A percentile compares a stretch with the other conserved stretches of the same genome.
Conservation (phyloP, 2,113 vertebrate genomes). For the Megaceryle maxima region DNA sequence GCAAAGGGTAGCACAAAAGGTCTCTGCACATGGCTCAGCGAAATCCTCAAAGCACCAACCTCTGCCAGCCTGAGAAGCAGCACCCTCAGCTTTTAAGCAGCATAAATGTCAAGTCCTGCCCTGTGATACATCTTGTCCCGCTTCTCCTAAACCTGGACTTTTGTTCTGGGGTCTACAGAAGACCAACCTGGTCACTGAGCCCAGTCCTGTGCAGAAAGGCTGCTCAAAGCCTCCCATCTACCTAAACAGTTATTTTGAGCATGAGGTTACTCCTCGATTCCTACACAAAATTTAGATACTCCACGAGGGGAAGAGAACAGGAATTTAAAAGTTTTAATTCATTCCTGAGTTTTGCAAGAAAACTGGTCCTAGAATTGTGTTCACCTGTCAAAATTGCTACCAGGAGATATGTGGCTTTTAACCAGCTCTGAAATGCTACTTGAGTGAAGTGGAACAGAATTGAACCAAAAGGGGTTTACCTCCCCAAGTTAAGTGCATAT, state of each 20-base stretch:
- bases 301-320: accelerated
- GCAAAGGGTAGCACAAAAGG: not conserved
- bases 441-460: slow-evolving; percentile 56
- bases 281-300: not conserved
- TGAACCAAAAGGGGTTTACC: slow-evolving; percentile 60
- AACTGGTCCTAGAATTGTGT: not conserved
- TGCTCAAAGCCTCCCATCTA: accelerated
- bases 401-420: slow-evolving; percentile 35
- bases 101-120: accelerated
- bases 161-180: not conserved
- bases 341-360: not conserved
- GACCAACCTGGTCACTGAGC: not conserved
- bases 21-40: accelerated
- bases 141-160: not conserved
- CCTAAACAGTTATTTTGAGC: not conserved
- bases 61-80: not conserved
- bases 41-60: not conserved
- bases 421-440: slow-evolving; percentile 60
- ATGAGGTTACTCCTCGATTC: accelerated
- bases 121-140: accelerated
- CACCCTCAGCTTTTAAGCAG: not conserved
- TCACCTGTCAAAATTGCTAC: slow-evolving; percentile 9
- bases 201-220: not conserved
- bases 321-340: not conserved
- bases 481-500: slow-evolving; percentile 70